Evolutionary conservation across 2,113 vertebrate species (phyloP).

Genomic region (Plotosus lineatus): DNA sequence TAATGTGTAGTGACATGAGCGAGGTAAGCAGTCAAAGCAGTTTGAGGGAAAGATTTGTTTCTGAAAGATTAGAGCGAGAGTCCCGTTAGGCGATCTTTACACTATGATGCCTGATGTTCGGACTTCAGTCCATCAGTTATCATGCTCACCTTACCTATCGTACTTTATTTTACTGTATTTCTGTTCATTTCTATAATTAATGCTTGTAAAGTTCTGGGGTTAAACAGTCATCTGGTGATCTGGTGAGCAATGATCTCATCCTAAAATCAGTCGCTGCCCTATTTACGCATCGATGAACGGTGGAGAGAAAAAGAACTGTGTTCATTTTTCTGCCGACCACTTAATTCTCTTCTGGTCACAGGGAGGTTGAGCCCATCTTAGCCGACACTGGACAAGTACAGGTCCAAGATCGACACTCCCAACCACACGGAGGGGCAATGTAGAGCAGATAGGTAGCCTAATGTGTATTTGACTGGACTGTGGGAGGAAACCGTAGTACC

Average conservation of each 20-base stretch:
- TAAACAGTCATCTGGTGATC: neutral
- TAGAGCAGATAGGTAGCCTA: too few relatives aligned
- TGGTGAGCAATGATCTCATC: neutral
- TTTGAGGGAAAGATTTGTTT: conserved; percentile 2
- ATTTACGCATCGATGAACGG: conserved; percentile 39
- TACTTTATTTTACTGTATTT: neutral
- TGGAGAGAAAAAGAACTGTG: too few relatives aligned
- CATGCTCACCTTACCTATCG: neutral
- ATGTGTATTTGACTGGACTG: too few relatives aligned
- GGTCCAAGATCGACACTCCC: too few relatives aligned
- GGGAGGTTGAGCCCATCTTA: too few relatives aligned
- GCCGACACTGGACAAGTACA: too few relatives aligned
- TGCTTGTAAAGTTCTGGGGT: neutral
- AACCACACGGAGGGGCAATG: too few relatives aligned
- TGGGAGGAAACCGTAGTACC: too few relatives aligned
- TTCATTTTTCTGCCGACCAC: too few relatives aligned
- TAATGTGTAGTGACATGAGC: conserved; percentile 15
- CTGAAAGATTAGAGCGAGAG: neutral
- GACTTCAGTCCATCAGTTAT: conserved; percentile 31
- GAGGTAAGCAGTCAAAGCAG: conserved; percentile 18
- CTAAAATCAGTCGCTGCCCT: conserved; percentile 1
- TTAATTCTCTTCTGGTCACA: too few relatives aligned
- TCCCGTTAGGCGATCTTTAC: neutral
- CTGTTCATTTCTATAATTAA: neutral
- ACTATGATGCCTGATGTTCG: neutral